Base-by-base conservation (phyloP, 1,140 invertebrate genomes). In the Cardiocondyla obscurior region DNA sequence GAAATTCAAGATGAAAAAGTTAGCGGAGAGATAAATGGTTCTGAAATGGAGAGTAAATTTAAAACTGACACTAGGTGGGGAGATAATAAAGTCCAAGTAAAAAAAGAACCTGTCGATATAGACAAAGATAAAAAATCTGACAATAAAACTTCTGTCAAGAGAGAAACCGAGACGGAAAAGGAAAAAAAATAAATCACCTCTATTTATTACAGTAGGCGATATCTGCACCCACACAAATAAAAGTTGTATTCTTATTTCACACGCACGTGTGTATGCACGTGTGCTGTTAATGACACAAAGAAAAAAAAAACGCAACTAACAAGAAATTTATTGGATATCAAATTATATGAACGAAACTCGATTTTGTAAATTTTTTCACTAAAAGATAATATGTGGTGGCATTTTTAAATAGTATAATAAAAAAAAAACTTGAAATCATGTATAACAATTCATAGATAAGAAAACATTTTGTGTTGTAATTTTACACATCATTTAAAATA, bases 1-100 rank as follows among this genome's bases (percentile, higher is more conserved):
- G 94, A 94, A 79, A 94, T 94, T 51, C 92, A 94, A 70, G 93
- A 94, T 51, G 94, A 94, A 69, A 94, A 93, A 81, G 69, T 88
- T 55, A 62, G 88, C 3, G 76, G 82, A 25, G 93, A 94, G 85
- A 82, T 94, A 19, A 94, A 94, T 30, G 94, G 94, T 5, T 91
- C 94, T 0, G 93, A 93, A 58, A 57, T 74, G 46, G 94, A 94
- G 44, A 90, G 81, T 16, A 94, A 94, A 82, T 93, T 90, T 16
- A 94, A 94, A 85, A 90, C 88, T 25, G 94, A 94, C 73, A 93
- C 90, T n/a, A 89, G 94, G 83, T 94, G 94, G 94, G 92, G 94
- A 30, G 94, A 94, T 36, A 93, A 88, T 67, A 94, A 94, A 73
- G 62, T 90, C 39, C 81, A 82, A 14, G 62, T 93, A 1, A 94